phyloP scores from a whole-genome alignment of 2,797 vertebrate species.

The Morelia viridis region DNA sequence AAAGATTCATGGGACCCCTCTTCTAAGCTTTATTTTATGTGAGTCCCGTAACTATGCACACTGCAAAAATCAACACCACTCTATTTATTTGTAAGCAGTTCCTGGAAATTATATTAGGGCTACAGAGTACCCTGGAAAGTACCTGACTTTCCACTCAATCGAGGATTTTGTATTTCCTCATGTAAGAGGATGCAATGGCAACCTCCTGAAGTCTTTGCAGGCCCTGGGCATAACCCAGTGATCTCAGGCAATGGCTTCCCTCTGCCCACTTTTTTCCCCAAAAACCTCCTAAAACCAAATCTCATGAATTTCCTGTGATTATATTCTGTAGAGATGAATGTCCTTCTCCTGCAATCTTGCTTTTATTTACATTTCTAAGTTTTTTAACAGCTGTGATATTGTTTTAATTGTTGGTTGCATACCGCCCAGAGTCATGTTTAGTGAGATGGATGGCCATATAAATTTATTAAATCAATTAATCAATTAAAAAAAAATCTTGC shows the following conservation, averaged over 20 bases:
- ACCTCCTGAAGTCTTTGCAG: background rate
- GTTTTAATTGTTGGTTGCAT: background rate
- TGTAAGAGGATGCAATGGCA: background rate
- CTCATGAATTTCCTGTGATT: background rate
- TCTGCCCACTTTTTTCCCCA: background rate
- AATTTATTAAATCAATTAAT: background rate
- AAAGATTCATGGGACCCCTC: background rate
- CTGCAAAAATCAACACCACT: background rate
- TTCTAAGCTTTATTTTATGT: background rate
- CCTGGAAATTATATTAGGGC: background rate
- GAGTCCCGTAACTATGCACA: background rate
- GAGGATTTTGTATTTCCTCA: background rate
- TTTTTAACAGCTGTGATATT: background rate
- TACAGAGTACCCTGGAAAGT: background rate
- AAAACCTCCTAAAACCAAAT: background rate
- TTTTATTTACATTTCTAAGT: background rate
- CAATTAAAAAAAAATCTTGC: background rate
- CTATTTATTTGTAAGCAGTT: background rate
- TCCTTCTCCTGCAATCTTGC: background rate
- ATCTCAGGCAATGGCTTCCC: background rate
- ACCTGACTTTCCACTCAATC: background rate
- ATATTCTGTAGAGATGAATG: background rate
- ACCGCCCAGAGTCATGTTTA: background rate
- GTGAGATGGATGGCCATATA: background rate
- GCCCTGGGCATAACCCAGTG: background rate